These are phyloP conservation scores for Azorinus chamasolen DNA, from an alignment of 2,888 invertebrate species.

Conservation along the genomic window DNA sequence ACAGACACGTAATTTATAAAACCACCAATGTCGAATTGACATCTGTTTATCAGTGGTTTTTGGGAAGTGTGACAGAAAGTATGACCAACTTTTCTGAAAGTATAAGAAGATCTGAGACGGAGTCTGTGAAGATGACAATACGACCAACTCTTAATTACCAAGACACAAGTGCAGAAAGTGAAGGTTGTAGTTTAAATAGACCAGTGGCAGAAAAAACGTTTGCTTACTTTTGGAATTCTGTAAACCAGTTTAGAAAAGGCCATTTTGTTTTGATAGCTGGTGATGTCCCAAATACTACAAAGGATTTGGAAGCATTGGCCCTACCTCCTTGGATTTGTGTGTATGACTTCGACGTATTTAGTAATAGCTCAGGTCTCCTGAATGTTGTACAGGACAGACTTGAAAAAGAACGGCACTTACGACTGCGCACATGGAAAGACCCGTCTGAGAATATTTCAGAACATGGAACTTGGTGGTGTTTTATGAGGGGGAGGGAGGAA, in stretches of 20 bases:
- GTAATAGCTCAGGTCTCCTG: slow-evolving; percentile 56
- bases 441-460: slow-evolving; percentile 28
- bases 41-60: slow-evolving; percentile 51
- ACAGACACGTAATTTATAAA: slow-evolving; percentile 26
- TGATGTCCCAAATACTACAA: slow-evolving; percentile 12
- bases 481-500: slow-evolving; percentile 60
- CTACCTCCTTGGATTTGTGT: slow-evolving; percentile 67
- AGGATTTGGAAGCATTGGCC: slow-evolving; percentile 49
- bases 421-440: slow-evolving; percentile 48
- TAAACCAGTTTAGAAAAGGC: slow-evolving; percentile 42
- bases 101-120: too few species aligned
- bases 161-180: too few species aligned
- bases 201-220: too few species aligned
- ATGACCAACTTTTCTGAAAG: too few species aligned
- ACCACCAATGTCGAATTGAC: slow-evolving; percentile 23
- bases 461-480: slow-evolving; percentile 56
- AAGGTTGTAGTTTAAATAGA: too few species aligned
- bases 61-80: too few species aligned
- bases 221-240: too few species aligned
- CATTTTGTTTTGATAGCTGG: slow-evolving; percentile 61
- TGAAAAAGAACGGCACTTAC: slow-evolving; percentile 41
- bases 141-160: too few species aligned
- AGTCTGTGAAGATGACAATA: too few species aligned
- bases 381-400: slow-evolving; percentile 44
- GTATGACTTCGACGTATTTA: slow-evolving; percentile 61